Base-by-base conservation (phyloP, 2,797 vertebrate genomes). In the Anguilla obscura region DNA sequence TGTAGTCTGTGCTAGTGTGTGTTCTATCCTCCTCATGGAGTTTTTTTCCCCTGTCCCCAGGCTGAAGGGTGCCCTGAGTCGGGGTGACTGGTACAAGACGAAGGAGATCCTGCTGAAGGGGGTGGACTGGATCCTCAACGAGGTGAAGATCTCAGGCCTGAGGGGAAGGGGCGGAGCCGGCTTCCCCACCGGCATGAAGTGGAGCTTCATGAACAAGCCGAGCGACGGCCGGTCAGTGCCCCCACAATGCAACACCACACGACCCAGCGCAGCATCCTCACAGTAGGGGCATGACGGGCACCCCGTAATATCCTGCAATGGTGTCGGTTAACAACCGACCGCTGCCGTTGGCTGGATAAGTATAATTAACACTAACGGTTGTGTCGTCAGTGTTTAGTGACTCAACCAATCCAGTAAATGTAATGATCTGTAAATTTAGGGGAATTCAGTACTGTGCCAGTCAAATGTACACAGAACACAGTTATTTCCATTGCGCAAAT, bases 171-270 rank as follows among this genome's bases (percentile, higher is more conserved):
- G 98, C 0, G 98, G 98, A 0, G 98, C 98, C 0, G 98, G 98
- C 0, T 98, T 99, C 90, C 98, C 98, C 69, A 99, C 97, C 0
- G 98, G 97, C 63, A 98, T 99, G 94, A 99, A 99, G 87, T 99
- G 98, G 98, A 96, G 98, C 92, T 99, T 99, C 94, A 99, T 99
- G 98, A 99, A 98, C 93, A 99, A 98, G 87, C 98, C 98, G 45
- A 97, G 97, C 0, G 97, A 98, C 0, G 97, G 98, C 93, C 97
- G 98, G 98, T 97, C 24, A 93, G 93, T 82, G 40, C 7, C 18
- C 79, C 21, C 45, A 36, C 16, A 24, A 16, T 21, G 0, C 24
- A 69, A 6, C n/a, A 27, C 7, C 3, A 76, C 56, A 58, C 14
- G 1, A 69, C 63, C 63, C 63, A 69, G 8, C 8, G n/a, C 24